A percentile compares a stretch with the other conserved stretches of the same genome.
Conservation (phyloP, 2,113 vertebrate genomes). For the Bettongia penicillata region DNA sequence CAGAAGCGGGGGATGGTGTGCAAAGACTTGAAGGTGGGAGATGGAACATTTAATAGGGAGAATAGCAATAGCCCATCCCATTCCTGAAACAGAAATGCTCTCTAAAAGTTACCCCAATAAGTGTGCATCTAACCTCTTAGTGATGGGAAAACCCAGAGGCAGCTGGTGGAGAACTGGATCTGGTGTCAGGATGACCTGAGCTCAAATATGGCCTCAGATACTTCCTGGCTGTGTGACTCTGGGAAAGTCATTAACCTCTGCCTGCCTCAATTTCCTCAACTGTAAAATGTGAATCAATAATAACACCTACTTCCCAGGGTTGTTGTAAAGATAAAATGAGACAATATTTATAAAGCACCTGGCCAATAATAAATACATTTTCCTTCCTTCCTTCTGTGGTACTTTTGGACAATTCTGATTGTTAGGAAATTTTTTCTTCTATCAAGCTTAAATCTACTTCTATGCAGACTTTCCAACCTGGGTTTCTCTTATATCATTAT, state of each 20-base stretch:
- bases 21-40: neutral
- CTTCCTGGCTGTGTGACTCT: neutral
- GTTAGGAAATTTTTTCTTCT: neutral
- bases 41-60: neutral
- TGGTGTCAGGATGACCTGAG: neutral
- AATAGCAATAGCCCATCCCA: neutral
- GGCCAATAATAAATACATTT: neutral
- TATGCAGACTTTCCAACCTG: neutral
- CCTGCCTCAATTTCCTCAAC: neutral
- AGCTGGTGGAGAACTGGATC: neutral
- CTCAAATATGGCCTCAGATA: neutral
- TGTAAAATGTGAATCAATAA: neutral
- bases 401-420: neutral
- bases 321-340: neutral
- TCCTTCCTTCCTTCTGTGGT: neutral
- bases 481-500: neutral
- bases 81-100: neutral
- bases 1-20: neutral
- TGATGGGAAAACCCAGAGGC: neutral
- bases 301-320: neutral
- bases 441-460: neutral
- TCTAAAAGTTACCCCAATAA: neutral
- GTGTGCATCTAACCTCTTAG: neutral
- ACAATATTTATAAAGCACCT: neutral
- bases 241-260: neutral